Evolutionary conservation across 2,888 invertebrate species (phyloP).

Genomic region (Caenorhabditis panamensis): DNA sequence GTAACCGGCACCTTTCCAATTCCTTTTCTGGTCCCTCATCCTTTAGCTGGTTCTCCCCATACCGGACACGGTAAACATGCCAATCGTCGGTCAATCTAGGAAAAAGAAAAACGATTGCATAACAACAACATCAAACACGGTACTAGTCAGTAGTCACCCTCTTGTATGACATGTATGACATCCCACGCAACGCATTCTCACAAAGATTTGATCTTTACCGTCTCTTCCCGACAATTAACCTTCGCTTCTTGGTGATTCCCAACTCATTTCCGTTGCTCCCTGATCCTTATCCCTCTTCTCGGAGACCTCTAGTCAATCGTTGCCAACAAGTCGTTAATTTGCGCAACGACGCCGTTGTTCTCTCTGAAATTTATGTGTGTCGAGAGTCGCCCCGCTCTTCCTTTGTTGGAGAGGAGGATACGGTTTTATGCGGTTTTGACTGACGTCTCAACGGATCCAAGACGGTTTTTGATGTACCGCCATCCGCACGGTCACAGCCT

Average conservation of each 20-base stretch:
- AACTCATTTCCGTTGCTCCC: constrained; percentile 15
- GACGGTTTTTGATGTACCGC: constrained; percentile 20
- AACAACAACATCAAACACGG: neutral
- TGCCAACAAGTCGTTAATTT: constrained; percentile 30
- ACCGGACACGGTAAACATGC: too few species aligned
- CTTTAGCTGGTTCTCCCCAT: too few species aligned
- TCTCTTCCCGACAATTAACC: constrained; percentile 29
- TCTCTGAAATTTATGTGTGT: constrained; percentile 23
- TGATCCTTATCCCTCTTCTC: constrained; percentile 9
- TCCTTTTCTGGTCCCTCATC: too few species aligned
- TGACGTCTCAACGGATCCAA: constrained; percentile 16
- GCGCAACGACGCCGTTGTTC: neutral
- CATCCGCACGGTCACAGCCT: constrained; percentile 28
- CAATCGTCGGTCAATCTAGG: neutral
- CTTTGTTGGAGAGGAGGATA: constrained; percentile 7
- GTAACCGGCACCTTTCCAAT: too few species aligned
- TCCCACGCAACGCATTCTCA: neutral
- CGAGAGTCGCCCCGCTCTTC: neutral
- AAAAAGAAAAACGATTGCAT: neutral
- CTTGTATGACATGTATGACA: neutral
- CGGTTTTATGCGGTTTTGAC: constrained; percentile 42
- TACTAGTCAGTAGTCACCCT: too few species aligned
- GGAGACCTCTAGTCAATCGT: neutral
- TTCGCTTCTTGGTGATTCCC: constrained; percentile 5
- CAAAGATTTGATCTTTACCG: neutral